phyloP scores from a whole-genome alignment of 2,113 vertebrate species.

The Emydura subglobosa region DNA sequence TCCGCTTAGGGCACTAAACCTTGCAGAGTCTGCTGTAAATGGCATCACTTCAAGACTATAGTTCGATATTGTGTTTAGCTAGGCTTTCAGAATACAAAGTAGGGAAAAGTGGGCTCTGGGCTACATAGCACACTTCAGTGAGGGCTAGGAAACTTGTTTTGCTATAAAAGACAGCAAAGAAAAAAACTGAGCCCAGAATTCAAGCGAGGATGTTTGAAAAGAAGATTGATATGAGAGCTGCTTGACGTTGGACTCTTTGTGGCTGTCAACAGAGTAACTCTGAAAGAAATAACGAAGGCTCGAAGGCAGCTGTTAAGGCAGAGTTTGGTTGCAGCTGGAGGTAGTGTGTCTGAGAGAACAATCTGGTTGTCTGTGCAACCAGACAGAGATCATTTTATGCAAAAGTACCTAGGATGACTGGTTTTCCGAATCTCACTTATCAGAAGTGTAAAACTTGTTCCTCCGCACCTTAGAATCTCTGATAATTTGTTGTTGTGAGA shows the following conservation, averaged over 20 bases:
- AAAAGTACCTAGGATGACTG: constrained; percentile 55
- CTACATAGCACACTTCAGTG: constrained; percentile 58
- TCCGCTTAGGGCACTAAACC: constrained; percentile 64
- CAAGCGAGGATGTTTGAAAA: neutral
- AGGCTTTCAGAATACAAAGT: constrained; percentile 70
- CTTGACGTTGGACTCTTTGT: constrained; percentile 44
- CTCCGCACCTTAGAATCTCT: constrained; percentile 63
- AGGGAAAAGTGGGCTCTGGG: constrained; percentile 48
- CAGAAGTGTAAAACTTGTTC: constrained; percentile 55
- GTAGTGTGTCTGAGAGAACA: constrained; percentile 21
- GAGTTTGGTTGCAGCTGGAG: constrained; percentile 37
- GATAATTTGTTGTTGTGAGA: constrained; percentile 65
- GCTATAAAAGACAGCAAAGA: constrained; percentile 57
- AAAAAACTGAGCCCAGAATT: constrained; percentile 59
- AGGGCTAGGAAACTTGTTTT: constrained; percentile 68
- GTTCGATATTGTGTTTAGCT: constrained; percentile 74
- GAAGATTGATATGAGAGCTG: constrained; percentile 24
- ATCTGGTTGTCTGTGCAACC: constrained; percentile 30
- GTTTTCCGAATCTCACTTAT: constrained; percentile 62
- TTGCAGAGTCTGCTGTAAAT: constrained; percentile 65
- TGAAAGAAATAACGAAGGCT: constrained; percentile 44
- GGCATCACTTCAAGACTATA: constrained; percentile 49
- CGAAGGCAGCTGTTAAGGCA: constrained; percentile 37
- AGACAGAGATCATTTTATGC: constrained; percentile 62
- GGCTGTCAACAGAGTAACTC: constrained; percentile 37